Evolutionary conservation across 1,140 invertebrate genomes (phyloP).

Genomic region (Psilanteris sp.): DNA sequence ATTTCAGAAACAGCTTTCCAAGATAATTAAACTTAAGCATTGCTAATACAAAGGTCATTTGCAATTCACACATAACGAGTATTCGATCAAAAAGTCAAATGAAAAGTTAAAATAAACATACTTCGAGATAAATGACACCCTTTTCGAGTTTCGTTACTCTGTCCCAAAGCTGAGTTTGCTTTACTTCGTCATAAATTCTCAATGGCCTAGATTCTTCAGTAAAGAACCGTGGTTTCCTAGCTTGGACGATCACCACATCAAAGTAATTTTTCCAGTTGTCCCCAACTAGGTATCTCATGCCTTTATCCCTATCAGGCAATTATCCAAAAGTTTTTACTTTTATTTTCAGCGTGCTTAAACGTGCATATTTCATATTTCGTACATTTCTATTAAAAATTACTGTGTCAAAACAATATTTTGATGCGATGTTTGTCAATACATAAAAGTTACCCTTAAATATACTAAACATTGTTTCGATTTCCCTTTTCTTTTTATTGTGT

Average conservation of each 20-base stretch:
- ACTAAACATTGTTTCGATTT: no score
- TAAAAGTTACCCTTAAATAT: no score
- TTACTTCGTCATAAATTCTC: conserved; percentile 90
- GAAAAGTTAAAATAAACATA: conserved; percentile 72
- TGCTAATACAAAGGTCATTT: conserved; percentile 25
- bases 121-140: conserved; percentile 95
- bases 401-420: no score
- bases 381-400: no score
- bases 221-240: conserved; percentile 97
- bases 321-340: conserved; percentile 7
- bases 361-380: no score
- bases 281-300: conserved; percentile 94
- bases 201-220: conserved; percentile 94
- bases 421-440: no score
- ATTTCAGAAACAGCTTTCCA: no score
- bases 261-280: conserved; percentile 94
- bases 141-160: conserved; percentile 92
- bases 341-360: no score
- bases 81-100: conserved; percentile 52
- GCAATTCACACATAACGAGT: conserved; percentile 35
- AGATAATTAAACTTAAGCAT: no score
- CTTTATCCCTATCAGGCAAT: conserved; percentile 85
- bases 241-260: conserved; percentile 96
- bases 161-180: conserved; percentile 93
- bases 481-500: no score